phyloP scores from a whole-genome alignment of 1,140 invertebrate genomes.

The Formica selysi region DNA sequence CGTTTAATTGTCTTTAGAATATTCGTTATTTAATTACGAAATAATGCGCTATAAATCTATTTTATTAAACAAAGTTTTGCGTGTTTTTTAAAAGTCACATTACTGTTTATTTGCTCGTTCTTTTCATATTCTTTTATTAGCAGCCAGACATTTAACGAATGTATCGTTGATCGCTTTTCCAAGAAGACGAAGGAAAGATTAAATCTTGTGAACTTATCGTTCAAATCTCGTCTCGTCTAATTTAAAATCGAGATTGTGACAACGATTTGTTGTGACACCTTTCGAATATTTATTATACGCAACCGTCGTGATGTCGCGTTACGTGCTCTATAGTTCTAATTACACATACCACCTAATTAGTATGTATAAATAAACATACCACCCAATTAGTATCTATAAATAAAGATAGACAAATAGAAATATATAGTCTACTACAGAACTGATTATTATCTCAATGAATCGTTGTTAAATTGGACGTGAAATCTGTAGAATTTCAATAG shows the following conservation, averaged over 20 bases:
- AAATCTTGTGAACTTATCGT: slow-evolving; percentile 18
- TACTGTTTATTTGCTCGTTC: neutral
- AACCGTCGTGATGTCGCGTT: neutral
- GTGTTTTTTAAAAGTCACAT: neutral
- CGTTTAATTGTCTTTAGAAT: neutral
- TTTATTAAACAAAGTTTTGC: neutral
- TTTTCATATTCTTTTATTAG: neutral
- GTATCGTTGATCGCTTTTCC: slow-evolving; percentile 15
- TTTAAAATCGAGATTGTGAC: slow-evolving; percentile 13
- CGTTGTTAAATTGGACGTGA: neutral
- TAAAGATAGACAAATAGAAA: neutral
- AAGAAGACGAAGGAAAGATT: neutral
- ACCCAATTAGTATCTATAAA: slow-evolving; percentile 32
- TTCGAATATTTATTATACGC: slow-evolving; percentile 21
- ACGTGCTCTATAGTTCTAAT: slow-evolving; percentile 22
- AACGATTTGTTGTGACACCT: slow-evolving; percentile 17
- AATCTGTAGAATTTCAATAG: slow-evolving; percentile 2
- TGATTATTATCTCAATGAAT: neutral
- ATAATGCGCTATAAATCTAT: neutral
- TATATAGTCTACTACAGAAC: slow-evolving; percentile 10
- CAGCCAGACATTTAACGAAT: neutral
- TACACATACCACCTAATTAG: slow-evolving; percentile 10
- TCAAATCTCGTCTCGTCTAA: slow-evolving; percentile 24
- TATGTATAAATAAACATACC: slow-evolving; percentile 15
- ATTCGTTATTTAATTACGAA: neutral